Percentiles rank a stretch among this genome's conserved stretches.
These are phyloP conservation scores for Sycophila sp. DNA, from an alignment of 1,140 invertebrate species.

Conservation along the genomic window DNA sequence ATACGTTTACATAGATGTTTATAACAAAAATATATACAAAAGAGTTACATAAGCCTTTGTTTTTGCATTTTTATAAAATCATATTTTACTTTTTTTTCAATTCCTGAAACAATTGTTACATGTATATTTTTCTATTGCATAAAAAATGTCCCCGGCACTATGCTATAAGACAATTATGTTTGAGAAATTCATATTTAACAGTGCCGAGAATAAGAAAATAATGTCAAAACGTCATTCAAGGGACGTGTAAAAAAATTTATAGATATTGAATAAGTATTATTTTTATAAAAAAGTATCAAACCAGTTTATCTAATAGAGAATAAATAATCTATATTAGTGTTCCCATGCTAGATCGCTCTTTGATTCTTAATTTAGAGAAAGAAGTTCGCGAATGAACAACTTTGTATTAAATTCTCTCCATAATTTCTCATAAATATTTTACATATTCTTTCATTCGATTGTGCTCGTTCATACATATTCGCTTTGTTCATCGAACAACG, in stretches of 20 bases:
- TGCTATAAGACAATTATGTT: not conserved
- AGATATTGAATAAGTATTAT: not conserved
- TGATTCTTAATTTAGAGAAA: not conserved
- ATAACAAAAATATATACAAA: constrained; percentile 20
- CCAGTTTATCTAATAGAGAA: not conserved
- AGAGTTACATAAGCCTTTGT: not conserved
- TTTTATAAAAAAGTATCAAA: not conserved
- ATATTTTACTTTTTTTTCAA: not conserved
- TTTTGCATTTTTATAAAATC: not conserved
- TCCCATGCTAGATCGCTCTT: not conserved
- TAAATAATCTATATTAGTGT: not conserved
- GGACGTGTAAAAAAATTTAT: not conserved
- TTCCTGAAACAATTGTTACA: not conserved
- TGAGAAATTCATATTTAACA: not conserved
- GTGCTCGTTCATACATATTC: constrained; percentile 11
- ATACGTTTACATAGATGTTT: not conserved
- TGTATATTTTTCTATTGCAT: not conserved
- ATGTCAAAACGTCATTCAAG: not conserved
- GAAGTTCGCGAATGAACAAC: constrained; percentile 28
- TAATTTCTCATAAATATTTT: constrained; percentile 28
- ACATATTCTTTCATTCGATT: constrained; percentile 13
- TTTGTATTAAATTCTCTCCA: constrained; percentile 5
- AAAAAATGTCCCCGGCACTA: not conserved
- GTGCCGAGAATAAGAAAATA: not conserved
- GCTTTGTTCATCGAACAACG: constrained; percentile 21